phyloP scores from a whole-genome alignment of 1,140 invertebrate genomes.

The Melanaphis sacchari region DNA sequence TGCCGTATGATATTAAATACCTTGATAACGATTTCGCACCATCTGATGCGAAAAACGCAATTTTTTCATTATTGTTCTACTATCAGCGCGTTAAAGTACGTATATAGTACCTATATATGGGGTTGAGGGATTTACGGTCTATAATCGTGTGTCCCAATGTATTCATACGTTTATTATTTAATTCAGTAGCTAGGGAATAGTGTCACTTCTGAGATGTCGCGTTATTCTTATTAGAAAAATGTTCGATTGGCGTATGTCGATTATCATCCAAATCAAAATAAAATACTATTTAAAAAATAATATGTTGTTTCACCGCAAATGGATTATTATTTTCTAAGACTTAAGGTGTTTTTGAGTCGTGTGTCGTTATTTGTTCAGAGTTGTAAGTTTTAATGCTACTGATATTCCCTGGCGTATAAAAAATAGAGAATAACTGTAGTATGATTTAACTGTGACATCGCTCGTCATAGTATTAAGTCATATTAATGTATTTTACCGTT shows the following conservation, averaged over 20 bases:
- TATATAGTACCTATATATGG: no score
- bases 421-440: background rate
- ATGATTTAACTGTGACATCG: no score
- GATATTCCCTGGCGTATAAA: background rate
- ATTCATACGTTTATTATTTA: background rate
- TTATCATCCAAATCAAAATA: background rate
- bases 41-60: background rate
- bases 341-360: background rate
- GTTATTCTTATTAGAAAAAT: background rate
- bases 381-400: background rate
- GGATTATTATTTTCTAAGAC: background rate
- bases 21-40: background rate
- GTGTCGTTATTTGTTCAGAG: background rate
- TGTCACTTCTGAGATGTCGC: background rate
- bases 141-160: background rate
- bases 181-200: background rate
- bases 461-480: background rate
- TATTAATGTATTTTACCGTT: background rate
- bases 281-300: background rate
- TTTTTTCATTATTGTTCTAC: background rate
- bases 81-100: background rate
- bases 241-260: background rate
- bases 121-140: no score
- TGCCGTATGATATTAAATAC: no score
- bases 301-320: background rate